Evolutionary conservation across 2,797 vertebrate species (phyloP).

Genomic region (Bovichtus diacanthus): DNA sequence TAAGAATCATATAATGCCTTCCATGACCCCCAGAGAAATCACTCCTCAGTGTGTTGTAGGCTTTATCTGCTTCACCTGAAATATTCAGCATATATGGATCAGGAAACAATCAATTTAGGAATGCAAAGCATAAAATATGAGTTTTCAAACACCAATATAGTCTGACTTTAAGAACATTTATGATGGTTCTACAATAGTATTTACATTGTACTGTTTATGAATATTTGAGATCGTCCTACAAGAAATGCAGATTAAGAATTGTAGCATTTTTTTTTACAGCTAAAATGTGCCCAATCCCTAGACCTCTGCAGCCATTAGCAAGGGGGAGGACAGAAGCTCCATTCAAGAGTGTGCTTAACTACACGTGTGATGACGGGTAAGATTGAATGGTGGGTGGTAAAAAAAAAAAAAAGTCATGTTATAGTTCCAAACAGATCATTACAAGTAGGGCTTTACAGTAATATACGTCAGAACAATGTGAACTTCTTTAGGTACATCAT

Average conservation of each 20-base stretch:
- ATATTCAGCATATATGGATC: neutral
- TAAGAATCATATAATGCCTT: too few species aligned
- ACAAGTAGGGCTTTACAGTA: neutral
- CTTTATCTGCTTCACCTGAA: neutral
- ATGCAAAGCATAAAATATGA: neutral
- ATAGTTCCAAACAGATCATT: neutral
- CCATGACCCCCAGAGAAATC: too few species aligned
- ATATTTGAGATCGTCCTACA: neutral
- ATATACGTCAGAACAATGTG: neutral
- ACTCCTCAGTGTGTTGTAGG: neutral
- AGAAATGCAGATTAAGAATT: neutral
- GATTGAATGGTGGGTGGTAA: neutral
- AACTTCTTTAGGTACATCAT: constrained; percentile 86
- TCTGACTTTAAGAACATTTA: neutral
- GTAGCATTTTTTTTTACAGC: constrained; percentile 74
- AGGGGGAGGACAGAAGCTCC: constrained; percentile 75
- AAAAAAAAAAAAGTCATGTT: neutral
- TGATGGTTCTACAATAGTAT: neutral
- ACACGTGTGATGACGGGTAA: constrained; percentile 90
- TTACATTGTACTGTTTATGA: neutral
- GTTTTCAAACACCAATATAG: neutral
- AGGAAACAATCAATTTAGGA: neutral
- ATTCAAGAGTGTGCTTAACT: constrained; percentile 85
- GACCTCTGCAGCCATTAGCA: constrained; percentile 81
- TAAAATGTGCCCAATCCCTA: constrained; percentile 85